phyloP scores from a whole-genome alignment of 1,140 invertebrate species.

The Drosophila elegans region DNA sequence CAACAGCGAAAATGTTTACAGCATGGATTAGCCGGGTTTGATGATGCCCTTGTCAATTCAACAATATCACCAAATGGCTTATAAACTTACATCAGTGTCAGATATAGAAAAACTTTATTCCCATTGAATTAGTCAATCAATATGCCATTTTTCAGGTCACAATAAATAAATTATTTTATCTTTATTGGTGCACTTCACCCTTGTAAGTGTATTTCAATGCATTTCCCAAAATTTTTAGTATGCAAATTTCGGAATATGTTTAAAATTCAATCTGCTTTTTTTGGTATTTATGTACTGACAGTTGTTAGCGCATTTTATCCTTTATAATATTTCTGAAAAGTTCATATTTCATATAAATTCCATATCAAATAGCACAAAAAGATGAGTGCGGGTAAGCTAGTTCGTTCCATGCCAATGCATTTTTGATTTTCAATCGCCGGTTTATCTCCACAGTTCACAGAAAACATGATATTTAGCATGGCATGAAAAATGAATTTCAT shows the following conservation, averaged over 20 bases:
- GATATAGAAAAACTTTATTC: background rate
- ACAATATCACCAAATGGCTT: slow-evolving; percentile 30
- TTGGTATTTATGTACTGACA: slow-evolving; percentile 26
- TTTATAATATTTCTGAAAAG: slow-evolving; percentile 27
- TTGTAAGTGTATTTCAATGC: slow-evolving; percentile 9
- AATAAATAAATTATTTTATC: background rate
- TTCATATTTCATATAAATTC: slow-evolving; percentile 45
- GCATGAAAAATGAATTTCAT: slow-evolving; percentile 20
- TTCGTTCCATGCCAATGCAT: slow-evolving; percentile 45
- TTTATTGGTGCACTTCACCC: background rate
- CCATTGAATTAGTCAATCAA: slow-evolving; percentile 11
- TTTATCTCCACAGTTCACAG: slow-evolving; percentile 28
- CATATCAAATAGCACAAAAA: slow-evolving; percentile 33
- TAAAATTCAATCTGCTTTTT: background rate
- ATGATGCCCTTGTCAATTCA: slow-evolving; percentile 41
- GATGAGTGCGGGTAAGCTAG: background rate
- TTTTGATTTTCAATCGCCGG: slow-evolving; percentile 42
- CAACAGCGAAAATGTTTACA: slow-evolving; percentile 36
- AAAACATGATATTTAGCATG: slow-evolving; percentile 27
- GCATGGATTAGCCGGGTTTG: slow-evolving; percentile 35
- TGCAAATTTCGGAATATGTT: slow-evolving; percentile 26
- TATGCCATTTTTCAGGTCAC: background rate
- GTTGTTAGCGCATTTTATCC: slow-evolving; percentile 15
- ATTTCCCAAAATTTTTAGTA: slow-evolving; percentile 17
- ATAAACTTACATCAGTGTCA: slow-evolving; percentile 15